A percentile compares a stretch with the other conserved stretches of the same genome.
Evolutionary conservation across 1,140 invertebrate genomes (phyloP).

Genomic region (Lepidurus packardi): DNA sequence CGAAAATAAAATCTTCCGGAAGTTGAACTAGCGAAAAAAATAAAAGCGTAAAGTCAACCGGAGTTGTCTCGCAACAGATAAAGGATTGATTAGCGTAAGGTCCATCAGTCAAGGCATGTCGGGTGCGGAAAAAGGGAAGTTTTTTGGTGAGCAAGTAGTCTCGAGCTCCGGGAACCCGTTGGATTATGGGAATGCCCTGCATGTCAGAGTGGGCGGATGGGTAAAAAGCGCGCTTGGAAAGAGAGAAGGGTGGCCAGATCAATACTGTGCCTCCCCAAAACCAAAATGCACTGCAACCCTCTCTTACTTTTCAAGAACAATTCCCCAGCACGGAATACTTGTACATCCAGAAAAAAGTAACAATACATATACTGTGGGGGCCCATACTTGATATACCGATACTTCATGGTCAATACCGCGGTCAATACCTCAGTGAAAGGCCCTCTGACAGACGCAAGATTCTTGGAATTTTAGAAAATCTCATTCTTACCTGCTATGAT

Average conservation of each 20-base stretch:
- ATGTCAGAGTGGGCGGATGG: conserved; percentile 3
- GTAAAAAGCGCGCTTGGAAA: background rate
- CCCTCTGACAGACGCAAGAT: no score
- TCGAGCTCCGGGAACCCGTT: conserved; percentile 12
- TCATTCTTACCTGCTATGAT: background rate
- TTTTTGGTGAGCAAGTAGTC: conserved; percentile 5
- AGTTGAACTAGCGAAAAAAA: background rate
- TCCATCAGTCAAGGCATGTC: conserved; percentile 6
- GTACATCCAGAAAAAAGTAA: background rate
- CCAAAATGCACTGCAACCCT: conserved; percentile 9
- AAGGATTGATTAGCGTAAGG: background rate
- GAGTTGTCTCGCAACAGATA: background rate
- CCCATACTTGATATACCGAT: no score
- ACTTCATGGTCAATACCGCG: no score
- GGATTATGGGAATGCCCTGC: conserved; percentile 17
- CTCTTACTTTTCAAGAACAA: background rate
- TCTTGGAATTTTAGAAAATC: no score
- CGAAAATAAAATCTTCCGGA: background rate
- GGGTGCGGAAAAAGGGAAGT: background rate
- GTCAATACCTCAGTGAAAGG: no score
- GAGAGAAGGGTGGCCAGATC: conserved; percentile 16
- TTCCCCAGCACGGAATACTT: background rate
- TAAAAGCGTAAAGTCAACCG: background rate
- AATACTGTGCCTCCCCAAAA: conserved; percentile 4
- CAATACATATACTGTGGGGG: background rate